Evolutionary conservation across 2,113 vertebrate genomes (phyloP).

Genomic region (Bothrops jararaca): DNA sequence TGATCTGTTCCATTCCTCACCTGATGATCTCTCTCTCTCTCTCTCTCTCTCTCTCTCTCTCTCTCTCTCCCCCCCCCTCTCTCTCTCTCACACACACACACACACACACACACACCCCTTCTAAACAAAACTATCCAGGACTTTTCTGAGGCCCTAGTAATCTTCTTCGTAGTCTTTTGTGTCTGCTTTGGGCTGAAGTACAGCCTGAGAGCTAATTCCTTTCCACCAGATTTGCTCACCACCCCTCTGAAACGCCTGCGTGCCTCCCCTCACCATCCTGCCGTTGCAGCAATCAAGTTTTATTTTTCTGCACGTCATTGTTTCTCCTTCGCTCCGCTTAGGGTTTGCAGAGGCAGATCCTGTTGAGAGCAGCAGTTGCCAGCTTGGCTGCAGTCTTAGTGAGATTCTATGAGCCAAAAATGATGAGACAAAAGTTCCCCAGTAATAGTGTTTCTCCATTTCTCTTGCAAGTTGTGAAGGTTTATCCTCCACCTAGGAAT

Average conservation of each 20-base stretch:
- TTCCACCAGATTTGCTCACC: background rate
- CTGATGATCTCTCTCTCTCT: background rate
- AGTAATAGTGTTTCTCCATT: background rate
- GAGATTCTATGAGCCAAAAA: background rate
- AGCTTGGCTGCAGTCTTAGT: background rate
- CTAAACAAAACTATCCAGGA: background rate
- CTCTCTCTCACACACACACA: too few species aligned
- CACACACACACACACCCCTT: background rate
- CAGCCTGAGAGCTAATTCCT: background rate
- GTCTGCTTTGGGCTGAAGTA: background rate
- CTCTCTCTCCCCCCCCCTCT: rapidly evolving
- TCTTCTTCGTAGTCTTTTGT: background rate
- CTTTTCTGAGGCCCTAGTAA: background rate
- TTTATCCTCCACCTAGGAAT: background rate
- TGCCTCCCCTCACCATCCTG: background rate
- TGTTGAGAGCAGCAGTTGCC: background rate
- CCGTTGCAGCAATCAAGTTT: background rate
- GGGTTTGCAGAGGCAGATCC: background rate
- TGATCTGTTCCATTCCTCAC: background rate
- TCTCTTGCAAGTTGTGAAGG: background rate
- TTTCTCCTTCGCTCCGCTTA: background rate
- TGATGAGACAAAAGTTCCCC: background rate
- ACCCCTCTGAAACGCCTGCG: background rate
- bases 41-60: too few species aligned
- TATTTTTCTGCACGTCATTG: background rate